These are phyloP conservation scores for Lithophane leautieri DNA, from an alignment of 2,888 invertebrate genomes.

Conservation along the genomic window DNA sequence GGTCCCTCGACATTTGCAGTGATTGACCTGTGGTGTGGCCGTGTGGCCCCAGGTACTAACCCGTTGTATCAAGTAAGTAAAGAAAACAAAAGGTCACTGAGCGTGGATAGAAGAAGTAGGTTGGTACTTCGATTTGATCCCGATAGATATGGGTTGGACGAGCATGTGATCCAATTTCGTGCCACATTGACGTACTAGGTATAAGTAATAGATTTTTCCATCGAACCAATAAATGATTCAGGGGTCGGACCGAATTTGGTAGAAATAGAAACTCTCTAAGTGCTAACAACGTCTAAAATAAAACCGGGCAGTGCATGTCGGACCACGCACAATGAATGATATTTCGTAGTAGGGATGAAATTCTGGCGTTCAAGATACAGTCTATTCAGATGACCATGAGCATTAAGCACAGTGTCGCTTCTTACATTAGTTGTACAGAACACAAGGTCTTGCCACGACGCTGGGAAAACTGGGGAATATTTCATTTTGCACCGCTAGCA, in stretches of 20 bases:
- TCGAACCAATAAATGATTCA: neutral
- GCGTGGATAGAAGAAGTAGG: neutral
- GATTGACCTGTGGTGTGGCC: slow-evolving; percentile 51
- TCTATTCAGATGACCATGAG: no score
- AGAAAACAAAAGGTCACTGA: slow-evolving; percentile 19
- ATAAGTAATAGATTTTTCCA: neutral
- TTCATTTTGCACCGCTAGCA: no score
- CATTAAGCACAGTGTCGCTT: no score
- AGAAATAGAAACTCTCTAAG: neutral
- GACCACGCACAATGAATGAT: neutral
- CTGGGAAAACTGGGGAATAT: no score
- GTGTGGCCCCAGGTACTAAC: neutral
- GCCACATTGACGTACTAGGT: neutral
- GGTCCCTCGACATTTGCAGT: slow-evolving; percentile 71
- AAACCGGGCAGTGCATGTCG: neutral
- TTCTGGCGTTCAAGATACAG: no score
- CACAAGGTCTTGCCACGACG: no score
- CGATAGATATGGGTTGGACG: neutral
- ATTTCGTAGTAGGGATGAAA: neutral
- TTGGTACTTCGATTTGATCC: neutral
- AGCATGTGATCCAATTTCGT: neutral
- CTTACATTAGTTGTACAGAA: no score
- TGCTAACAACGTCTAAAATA: neutral
- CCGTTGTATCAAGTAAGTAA: slow-evolving; percentile 2
- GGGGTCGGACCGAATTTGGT: neutral